These are phyloP conservation scores for Gyrodactylus salaris DNA, from an alignment of 1,140 invertebrate genomes.

Conservation along the genomic window DNA sequence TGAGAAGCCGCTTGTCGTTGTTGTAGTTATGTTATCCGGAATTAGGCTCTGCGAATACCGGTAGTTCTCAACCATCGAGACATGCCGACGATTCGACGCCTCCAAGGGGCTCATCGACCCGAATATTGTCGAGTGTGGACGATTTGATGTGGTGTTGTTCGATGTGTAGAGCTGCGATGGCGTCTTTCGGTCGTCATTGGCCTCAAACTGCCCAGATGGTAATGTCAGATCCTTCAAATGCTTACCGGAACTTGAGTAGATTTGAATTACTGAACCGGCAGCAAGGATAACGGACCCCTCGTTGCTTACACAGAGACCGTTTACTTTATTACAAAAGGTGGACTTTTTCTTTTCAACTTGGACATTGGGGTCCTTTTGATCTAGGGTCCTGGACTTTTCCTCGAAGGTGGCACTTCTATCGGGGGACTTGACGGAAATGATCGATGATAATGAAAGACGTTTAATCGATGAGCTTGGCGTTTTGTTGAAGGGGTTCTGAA, in stretches of 20 bases:
- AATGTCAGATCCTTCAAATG: background rate
- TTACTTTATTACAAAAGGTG: background rate
- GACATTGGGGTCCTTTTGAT: background rate
- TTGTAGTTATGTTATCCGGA: no score
- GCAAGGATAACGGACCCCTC: background rate
- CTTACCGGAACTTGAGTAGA: background rate
- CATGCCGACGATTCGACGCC: background rate
- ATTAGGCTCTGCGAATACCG: background rate
- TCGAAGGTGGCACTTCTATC: background rate
- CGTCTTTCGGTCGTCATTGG: background rate
- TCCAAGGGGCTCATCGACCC: background rate
- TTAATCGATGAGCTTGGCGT: background rate
- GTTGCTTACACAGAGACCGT: background rate
- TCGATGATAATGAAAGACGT: background rate
- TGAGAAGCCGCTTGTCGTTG: no score
- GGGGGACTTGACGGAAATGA: background rate
- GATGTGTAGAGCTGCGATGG: background rate
- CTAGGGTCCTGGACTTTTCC: background rate
- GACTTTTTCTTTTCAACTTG: background rate
- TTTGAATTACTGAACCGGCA: background rate
- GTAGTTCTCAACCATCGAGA: background rate
- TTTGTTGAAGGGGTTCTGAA: background rate
- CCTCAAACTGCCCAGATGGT: no score
- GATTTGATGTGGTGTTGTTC: background rate
- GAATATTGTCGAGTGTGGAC: background rate